These are phyloP conservation scores for Betta splendens DNA, from an alignment of 2,797 vertebrate species.

Conservation along the genomic window DNA sequence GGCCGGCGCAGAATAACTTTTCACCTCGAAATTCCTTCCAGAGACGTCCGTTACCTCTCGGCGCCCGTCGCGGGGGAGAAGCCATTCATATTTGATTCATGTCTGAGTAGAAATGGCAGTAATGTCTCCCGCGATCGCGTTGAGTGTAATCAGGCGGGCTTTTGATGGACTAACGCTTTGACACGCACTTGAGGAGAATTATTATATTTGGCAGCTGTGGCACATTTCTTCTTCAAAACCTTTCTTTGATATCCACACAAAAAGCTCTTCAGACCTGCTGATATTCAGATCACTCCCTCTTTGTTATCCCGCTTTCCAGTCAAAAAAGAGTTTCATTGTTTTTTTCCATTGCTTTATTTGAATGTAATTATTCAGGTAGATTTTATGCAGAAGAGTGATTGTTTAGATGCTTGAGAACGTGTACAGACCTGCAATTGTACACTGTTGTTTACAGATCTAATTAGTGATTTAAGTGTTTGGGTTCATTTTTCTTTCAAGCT, in stretches of 20 bases:
- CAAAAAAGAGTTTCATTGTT: neutral
- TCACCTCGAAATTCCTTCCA: slow-evolving; percentile 75
- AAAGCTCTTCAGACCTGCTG: slow-evolving; percentile 46
- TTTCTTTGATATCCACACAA: slow-evolving; percentile 70
- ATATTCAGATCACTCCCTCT: slow-evolving; percentile 49
- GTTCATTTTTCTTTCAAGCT: neutral
- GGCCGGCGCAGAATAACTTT: slow-evolving; percentile 75
- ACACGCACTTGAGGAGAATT: slow-evolving; percentile 56
- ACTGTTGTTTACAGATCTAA: neutral
- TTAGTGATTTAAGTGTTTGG: neutral
- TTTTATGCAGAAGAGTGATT: neutral
- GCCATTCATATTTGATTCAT: slow-evolving; percentile 75
- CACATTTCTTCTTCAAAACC: slow-evolving; percentile 67
- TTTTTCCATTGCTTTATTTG: neutral
- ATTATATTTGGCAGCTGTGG: slow-evolving; percentile 73
- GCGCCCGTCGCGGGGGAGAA: slow-evolving; percentile 55
- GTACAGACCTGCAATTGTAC: neutral
- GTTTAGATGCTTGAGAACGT: neutral
- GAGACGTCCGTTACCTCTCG: slow-evolving; percentile 64
- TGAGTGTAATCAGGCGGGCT: slow-evolving; percentile 74
- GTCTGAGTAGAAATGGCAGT: slow-evolving; percentile 76
- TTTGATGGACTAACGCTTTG: slow-evolving; percentile 71
- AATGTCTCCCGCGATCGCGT: slow-evolving; percentile 75
- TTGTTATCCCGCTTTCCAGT: slow-evolving; percentile 44
- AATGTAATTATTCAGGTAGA: slow-evolving; percentile 10